phyloP scores from a whole-genome alignment of 2,113 vertebrate species.

The Ia io region DNA sequence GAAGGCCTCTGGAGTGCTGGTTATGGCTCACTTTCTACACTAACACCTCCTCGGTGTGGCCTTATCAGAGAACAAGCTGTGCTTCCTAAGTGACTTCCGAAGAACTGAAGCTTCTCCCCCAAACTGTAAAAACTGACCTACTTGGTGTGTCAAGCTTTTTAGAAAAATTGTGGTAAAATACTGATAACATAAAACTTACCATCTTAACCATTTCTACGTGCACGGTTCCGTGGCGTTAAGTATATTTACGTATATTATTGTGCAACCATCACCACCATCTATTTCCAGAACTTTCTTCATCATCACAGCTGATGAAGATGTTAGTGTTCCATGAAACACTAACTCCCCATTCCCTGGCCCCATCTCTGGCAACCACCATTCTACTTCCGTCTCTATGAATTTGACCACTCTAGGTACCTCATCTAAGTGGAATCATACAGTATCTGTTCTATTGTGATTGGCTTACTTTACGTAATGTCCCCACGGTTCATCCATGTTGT shows the following conservation, averaged over 20 bases:
- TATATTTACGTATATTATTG: neutral
- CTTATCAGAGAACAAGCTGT: conserved; percentile 10
- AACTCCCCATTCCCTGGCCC: neutral
- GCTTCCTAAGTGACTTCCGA: neutral
- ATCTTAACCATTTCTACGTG: neutral
- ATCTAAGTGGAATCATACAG: neutral
- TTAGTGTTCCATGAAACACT: neutral
- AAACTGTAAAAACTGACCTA: neutral
- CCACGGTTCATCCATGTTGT: neutral
- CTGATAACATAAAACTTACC: neutral
- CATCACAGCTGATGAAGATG: neutral
- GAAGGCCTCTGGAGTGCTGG: neutral
- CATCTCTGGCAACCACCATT: neutral
- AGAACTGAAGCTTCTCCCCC: neutral
- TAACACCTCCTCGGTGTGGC: conserved; percentile 7
- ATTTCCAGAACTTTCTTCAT: neutral
- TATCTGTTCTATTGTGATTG: neutral
- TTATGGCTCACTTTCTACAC: conserved; percentile 23
- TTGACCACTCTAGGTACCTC: neutral
- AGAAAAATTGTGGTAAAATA: neutral
- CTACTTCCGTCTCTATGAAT: neutral
- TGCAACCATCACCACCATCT: neutral
- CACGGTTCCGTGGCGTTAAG: neutral
- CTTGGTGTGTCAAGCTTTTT: neutral
- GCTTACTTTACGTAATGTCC: neutral